Base-by-base conservation (phyloP, 2,113 vertebrate genomes). In the Pristiophorus japonicus region DNA sequence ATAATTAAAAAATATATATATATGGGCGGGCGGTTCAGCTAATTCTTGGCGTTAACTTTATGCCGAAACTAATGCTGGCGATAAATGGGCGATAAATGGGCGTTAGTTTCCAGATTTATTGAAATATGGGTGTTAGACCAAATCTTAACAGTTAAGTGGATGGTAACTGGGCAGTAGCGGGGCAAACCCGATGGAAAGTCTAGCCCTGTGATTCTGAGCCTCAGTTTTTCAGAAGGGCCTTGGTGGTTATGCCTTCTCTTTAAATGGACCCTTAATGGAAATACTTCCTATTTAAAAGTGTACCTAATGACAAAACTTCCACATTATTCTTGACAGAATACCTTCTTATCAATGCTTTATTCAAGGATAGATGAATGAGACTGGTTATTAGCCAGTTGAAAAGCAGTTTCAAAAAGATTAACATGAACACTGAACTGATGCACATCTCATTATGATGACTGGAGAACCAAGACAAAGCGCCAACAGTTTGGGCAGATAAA, bases 401-500 rank as follows among this genome's bases (percentile, higher is more conserved):
- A 92, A 38, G n/a, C 34, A 4, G 1, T 16, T 11, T 59, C 88
- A 38, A 63, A 24, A 92, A 38, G 59, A 63, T 92, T 92, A n/a
- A 14, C 59, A 14, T 63, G 88, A 91, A 38, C 16, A 22, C 5
- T 91, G 55, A 92, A 65, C 59, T 92, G 59, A 63, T 92, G 16
- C 18, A 38, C 59, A 92, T 63, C 59, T 65, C 55, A 22, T 65
- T 65, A 34, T 38, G 59, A 92, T 20, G 62, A 65, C 59, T 65
- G 55, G 59, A 38, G 38, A 92, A 38, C 59, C 59, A 65, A 92
- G 88, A 92, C 59, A 63, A 92, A 92, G 88, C 59, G 0, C 14
- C 59, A 42, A 92, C 34, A 63, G 88, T 92, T 92, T 92, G 88
- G 87, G 34, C 34, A 92, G 6, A 92, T 63, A 62, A 92, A 63